A percentile compares a stretch with the other conserved stretches of the same genome.
These are phyloP conservation scores for Clusia tigrina DNA, from an alignment of 2,888 invertebrate genomes.

Conservation along the genomic window DNA sequence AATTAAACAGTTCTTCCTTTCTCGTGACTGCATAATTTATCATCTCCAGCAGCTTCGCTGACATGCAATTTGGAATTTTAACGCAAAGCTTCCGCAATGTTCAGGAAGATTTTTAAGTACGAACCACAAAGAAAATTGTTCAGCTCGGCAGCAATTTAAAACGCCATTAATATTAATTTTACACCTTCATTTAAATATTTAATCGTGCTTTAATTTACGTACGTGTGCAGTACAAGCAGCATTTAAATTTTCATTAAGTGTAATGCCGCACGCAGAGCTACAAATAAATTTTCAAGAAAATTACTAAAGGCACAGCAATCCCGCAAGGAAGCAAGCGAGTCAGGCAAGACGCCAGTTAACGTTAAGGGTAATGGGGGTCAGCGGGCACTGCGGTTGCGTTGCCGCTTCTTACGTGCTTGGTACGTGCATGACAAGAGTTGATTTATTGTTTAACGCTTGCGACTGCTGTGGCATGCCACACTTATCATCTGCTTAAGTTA, in stretches of 20 bases:
- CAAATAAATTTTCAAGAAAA: background rate
- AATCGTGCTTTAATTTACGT: conserved; percentile 5
- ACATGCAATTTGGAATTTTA: too few relatives aligned
- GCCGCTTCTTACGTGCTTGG: background rate
- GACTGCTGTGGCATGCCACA: background rate
- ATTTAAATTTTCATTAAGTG: conserved; percentile 7
- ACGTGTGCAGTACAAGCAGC: background rate
- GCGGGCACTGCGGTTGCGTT: too few relatives aligned
- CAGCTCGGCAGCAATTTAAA: conserved; percentile 29
- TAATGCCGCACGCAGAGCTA: background rate
- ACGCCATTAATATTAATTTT: conserved; percentile 25
- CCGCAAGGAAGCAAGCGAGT: background rate
- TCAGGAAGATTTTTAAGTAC: background rate
- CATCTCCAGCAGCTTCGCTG: too few relatives aligned
- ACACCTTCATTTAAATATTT: conserved; percentile 28
- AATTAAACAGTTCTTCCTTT: too few relatives aligned
- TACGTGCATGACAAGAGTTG: conserved; percentile 18
- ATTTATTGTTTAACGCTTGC: too few relatives aligned
- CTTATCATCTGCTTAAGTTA: background rate
- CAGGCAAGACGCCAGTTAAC: too few relatives aligned
- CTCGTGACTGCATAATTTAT: too few relatives aligned
- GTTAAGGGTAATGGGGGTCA: too few relatives aligned
- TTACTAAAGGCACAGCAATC: background rate
- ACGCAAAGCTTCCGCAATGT: too few relatives aligned
- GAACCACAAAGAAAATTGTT: conserved; percentile 32